Evolutionary conservation across 2,113 vertebrate species (phyloP).

Genomic region (Hippocampus mohnikei): DNA sequence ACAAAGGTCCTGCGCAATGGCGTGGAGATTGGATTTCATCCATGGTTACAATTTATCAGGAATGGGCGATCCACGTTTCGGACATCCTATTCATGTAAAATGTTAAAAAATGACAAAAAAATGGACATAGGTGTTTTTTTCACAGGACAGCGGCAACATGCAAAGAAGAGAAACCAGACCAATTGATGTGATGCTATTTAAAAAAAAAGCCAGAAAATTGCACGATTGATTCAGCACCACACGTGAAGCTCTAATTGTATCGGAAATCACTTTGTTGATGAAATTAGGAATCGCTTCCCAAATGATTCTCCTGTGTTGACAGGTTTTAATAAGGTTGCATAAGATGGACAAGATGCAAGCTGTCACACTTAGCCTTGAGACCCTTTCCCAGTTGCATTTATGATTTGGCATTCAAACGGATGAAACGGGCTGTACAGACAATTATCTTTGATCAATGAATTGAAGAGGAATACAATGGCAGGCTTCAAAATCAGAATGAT

Average conservation of each 20-base stretch:
- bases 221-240: slow-evolving; percentile 46
- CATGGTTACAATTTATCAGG: too few species aligned
- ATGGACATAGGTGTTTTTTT: too few species aligned
- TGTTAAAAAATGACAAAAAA: too few species aligned
- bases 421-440: not conserved
- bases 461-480: not conserved
- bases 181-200: slow-evolving; percentile 46
- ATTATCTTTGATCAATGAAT: not conserved
- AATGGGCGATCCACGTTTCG: too few species aligned
- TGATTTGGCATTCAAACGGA: slow-evolving; percentile 29
- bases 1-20: not conserved
- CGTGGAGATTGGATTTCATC: not conserved
- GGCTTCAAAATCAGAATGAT: not conserved
- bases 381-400: slow-evolving; percentile 25
- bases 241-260: slow-evolving; percentile 32
- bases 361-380: slow-evolving; percentile 34
- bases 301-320: slow-evolving; percentile 39
- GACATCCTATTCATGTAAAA: too few species aligned
- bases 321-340: slow-evolving; percentile 46
- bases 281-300: slow-evolving; percentile 35
- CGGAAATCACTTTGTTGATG: slow-evolving; percentile 29
- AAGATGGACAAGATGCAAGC: slow-evolving; percentile 46
- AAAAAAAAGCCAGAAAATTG: slow-evolving; percentile 37
- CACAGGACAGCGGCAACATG: not conserved
- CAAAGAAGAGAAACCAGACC: slow-evolving; percentile 20